Evolutionary conservation across 2,113 vertebrate species (phyloP).

Genomic region (Murina feae): DNA sequence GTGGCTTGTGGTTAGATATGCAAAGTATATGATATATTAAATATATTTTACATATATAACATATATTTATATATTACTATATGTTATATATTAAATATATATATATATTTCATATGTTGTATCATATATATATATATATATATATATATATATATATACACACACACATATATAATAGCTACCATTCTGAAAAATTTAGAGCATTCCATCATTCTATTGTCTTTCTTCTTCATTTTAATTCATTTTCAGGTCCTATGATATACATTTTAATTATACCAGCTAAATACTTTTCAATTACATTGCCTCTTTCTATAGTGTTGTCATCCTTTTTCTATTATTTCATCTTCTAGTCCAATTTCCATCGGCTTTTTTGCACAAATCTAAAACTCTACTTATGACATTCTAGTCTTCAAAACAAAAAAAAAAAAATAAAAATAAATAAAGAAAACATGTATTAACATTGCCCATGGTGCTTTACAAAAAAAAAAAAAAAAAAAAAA

Average conservation of each 20-base stretch:
- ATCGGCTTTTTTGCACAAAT: background rate
- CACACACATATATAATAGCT: background rate
- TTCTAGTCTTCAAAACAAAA: background rate
- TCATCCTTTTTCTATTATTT: background rate
- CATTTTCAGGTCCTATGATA: background rate
- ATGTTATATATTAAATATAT: background rate
- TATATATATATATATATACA: no score
- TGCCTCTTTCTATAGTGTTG: background rate
- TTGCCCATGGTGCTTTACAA: background rate
- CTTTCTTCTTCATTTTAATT: background rate
- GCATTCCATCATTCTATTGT: background rate
- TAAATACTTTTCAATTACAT: background rate
- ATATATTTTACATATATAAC: background rate
- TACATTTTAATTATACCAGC: background rate
- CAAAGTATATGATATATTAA: background rate
- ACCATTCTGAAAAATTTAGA: background rate
- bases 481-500: background rate
- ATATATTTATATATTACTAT: background rate
- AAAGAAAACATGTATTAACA: background rate
- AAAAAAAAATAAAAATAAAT: background rate
- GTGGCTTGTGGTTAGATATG: background rate
- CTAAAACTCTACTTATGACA: background rate
- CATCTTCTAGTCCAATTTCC: background rate
- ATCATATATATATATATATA: no score
- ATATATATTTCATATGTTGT: background rate